Evolutionary conservation across 2,888 invertebrate genomes (phyloP), one percentile per base, ranked within the genome.

Genomic region (Lycocerus yunnanus): DNA sequence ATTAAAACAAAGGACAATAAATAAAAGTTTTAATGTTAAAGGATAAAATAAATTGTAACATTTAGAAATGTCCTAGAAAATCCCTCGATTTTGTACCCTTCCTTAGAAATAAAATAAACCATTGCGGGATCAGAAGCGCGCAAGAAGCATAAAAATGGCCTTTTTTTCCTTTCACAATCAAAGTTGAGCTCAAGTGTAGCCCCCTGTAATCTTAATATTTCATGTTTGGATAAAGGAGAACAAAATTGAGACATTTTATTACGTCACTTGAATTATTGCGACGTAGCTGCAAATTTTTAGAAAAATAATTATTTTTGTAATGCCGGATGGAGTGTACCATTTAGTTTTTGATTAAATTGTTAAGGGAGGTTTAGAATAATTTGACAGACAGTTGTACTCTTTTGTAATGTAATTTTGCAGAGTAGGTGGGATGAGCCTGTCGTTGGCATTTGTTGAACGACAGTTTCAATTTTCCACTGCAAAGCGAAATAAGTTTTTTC

Each of bases 61-160:
- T 73, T 73, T 73, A 66, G 60, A 20, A 71, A 69, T 72, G 74
- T 74, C 71, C 74, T 69, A 66, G 58, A 58, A 74, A 73, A 76
- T 76, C 73, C 71, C 68, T 74, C 74, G 76, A 76, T 74, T 74
- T 72, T 72, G 59, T 72, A 67, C 72, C 76, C 76, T 73, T 74
- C 60, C 27, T 69, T 63, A 67, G 69, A 73, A 76, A 76, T 76
- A 76, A 81, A 80, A 80, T 79, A 80, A 77, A 79, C 80, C 78
- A 76, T 75, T 78, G 77, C 61, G 71, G 80, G 81, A 82, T 81
- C 79, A 82, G 74, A 78, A 77, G 77, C 77, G 81, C 81, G 79
- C 83, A 81, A 79, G 80, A 80, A 83, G 85, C 84, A 85, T 85
- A 84, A 85, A 85, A 85, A 85, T 85, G 82, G 85, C 85, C 84